Evolutionary conservation across 2,888 invertebrate genomes (phyloP).

Genomic region (Magallana nippona): DNA sequence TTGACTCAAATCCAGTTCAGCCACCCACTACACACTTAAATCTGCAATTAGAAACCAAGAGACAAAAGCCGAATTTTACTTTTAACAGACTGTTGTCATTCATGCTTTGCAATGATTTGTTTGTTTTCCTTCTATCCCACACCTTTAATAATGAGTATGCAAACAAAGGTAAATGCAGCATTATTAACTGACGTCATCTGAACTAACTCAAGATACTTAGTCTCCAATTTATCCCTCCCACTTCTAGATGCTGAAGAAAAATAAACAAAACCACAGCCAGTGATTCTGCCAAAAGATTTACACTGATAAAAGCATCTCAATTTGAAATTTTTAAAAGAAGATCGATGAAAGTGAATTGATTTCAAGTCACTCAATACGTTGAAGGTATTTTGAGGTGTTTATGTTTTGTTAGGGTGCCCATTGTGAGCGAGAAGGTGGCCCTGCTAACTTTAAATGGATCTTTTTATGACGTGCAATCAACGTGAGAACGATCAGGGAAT

Average conservation of each 20-base stretch:
- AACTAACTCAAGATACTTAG: background rate
- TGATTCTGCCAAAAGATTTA: background rate
- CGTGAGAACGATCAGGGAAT: conserved; percentile 23
- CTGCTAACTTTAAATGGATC: conserved; percentile 19
- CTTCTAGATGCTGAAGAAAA: background rate
- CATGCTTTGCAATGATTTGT: too few species aligned
- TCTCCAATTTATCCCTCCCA: background rate
- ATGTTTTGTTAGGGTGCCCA: conserved; percentile 20
- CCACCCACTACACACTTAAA: too few species aligned
- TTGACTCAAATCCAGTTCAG: too few species aligned
- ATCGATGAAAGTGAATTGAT: conserved; percentile 33
- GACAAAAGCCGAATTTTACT: too few species aligned
- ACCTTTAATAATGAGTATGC: too few species aligned
- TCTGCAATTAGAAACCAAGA: too few species aligned
- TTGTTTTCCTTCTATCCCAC: too few species aligned
- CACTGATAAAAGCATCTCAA: conserved; percentile 14
- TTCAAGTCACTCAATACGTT: background rate
- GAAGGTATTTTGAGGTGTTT: conserved; percentile 20
- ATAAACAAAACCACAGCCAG: conserved; percentile 11
- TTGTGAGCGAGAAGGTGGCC: conserved; percentile 7
- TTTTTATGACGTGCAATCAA: conserved; percentile 35
- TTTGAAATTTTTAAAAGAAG: background rate
- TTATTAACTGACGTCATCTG: background rate
- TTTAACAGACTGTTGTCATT: too few species aligned
- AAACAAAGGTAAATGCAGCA: too few species aligned